Conservation (phyloP, 1,140 invertebrate species). For the Globodera rostochiensis region DNA sequence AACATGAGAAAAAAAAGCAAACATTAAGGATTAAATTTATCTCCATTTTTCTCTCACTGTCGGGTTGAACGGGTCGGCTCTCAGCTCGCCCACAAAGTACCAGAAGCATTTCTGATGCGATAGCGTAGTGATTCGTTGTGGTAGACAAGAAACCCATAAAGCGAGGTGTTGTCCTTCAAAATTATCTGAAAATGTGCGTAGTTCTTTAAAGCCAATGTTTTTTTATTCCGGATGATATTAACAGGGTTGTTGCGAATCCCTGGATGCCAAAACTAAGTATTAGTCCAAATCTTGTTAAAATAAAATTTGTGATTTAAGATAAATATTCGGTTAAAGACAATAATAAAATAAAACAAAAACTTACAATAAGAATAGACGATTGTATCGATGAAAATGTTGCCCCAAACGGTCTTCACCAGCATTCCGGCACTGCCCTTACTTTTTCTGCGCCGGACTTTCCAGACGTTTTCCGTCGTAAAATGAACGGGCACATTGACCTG, state of each 20-base stretch:
- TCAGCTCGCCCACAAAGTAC: neutral
- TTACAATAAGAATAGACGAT: neutral
- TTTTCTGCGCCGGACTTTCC: neutral
- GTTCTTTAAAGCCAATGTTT: too few relatives aligned
- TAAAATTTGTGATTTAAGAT: too few relatives aligned
- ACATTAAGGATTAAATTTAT: too few relatives aligned
- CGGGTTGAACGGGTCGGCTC: neutral
- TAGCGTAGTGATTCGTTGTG: neutral
- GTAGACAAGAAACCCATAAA: neutral
- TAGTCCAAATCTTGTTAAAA: too few relatives aligned
- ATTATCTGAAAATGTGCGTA: neutral
- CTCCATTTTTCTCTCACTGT: neutral
- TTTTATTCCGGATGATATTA: too few relatives aligned
- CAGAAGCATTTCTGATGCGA: neutral
- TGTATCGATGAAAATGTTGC: neutral
- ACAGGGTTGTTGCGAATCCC: too few relatives aligned
- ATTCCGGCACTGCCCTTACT: neutral
- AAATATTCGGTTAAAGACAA: too few relatives aligned
- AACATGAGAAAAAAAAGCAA: too few relatives aligned
- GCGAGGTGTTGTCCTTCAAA: neutral
- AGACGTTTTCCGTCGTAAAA: neutral
- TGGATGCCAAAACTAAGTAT: too few relatives aligned
- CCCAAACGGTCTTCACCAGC: neutral
- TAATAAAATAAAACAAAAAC: neutral
- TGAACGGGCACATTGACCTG: neutral